Evolutionary conservation across 64 coral and sea anemone species (phyloP), one percentile per base, ranked within the genome.

Genomic region (Anthopleura sola): DNA sequence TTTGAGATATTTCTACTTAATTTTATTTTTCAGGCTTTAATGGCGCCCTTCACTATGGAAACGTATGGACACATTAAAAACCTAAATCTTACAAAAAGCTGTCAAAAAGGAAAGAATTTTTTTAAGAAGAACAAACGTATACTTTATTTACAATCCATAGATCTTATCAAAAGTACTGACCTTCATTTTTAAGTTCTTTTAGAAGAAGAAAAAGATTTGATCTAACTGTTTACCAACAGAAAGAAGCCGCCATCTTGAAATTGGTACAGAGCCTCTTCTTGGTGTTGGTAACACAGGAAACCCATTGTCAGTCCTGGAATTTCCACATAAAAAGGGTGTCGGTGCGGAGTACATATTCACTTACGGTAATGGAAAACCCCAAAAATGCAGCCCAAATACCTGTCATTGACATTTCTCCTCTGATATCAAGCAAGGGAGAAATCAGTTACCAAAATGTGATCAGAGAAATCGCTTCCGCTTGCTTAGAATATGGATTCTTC

Each of bases 401-500:
- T 29, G 66, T 71, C 4, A 71, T 71, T 71, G 24, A 71, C 28
- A 71, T 71, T 71, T 71, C 66, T 31, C 23, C 66, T 11, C 28
- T 71, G 29, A 13, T 1, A 5, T 34, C 66, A 2, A 71, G 29
- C 13, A 15, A 71, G 23, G 31, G 23, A 2, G 66, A 71, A 12
- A 34, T 3, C 29, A 71, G 29, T 71, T 33, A 71, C 34, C 66
- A 71, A 37, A 81, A 82, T 26, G 60, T 69, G 19, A 31, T 48
- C 24, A 88, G 46, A 21, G 26, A 17, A n/a, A 83, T 88, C 32
- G 46, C 78, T 29, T 71, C 33, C 37, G 87, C 87, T 82, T 88
- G 87, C 37, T 10, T 83, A 14, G 87, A 88, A 36, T 81, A 82
- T 56, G 87, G 87, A 2, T 83, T 88, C 44, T 88, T 88, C 60